Evolutionary conservation across 2,113 vertebrate species (phyloP).

Genomic region (Pedionomus torquatus): DNA sequence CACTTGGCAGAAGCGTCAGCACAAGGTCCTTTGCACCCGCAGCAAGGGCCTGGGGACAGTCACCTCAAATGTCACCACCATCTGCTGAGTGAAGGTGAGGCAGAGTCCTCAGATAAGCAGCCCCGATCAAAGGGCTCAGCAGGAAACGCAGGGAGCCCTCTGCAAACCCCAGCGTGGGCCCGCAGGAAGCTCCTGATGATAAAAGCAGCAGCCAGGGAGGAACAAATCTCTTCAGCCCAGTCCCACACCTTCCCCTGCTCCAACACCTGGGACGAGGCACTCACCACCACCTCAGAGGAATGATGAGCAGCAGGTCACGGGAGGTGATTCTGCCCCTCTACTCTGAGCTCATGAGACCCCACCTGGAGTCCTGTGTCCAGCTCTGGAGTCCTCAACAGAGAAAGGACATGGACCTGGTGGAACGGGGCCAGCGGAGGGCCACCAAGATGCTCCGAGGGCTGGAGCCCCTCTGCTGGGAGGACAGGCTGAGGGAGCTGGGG

Average conservation of each 20-base stretch:
- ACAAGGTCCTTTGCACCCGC: neutral
- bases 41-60: neutral
- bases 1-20: fast-evolving
- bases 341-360: no score
- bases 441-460: no score
- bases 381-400: no score
- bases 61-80: neutral
- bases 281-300: fast-evolving
- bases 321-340: no score
- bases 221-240: neutral
- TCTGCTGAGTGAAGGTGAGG: neutral
- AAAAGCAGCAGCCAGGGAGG: neutral
- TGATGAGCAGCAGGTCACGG: no score
- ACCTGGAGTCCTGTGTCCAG: no score
- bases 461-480: no score
- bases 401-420: no score
- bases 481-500: no score
- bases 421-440: no score
- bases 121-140: constrained; percentile 33
- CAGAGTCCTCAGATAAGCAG: constrained; percentile 51
- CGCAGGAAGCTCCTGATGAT: neutral
- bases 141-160: neutral
- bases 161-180: neutral
- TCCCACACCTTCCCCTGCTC: neutral
- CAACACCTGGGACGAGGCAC: neutral